Evolutionary conservation across 2,113 vertebrate species (phyloP).

Genomic region (Mormyrus lacerda): DNA sequence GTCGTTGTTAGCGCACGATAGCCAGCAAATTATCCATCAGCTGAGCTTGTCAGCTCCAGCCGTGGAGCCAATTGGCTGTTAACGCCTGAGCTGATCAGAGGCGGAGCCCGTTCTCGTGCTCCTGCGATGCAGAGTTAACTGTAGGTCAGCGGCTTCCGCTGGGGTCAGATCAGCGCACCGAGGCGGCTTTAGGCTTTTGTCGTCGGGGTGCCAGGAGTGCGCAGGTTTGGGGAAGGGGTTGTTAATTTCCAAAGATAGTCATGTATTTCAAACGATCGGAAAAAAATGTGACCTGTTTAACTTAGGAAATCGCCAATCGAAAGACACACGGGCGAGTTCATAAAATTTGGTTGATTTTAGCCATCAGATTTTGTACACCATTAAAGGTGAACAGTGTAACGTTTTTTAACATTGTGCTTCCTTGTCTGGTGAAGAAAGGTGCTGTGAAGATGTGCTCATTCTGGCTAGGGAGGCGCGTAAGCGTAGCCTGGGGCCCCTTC

Average conservation of each 20-base stretch:
- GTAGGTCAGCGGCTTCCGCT: background rate
- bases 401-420: background rate
- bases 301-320: background rate
- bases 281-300: background rate
- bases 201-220: background rate
- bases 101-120: background rate
- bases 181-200: background rate
- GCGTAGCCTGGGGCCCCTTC: conserved; percentile 71
- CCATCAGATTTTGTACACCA: background rate
- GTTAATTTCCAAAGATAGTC: background rate
- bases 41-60: background rate
- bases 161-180: background rate
- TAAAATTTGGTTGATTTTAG: background rate
- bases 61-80: conserved; percentile 1
- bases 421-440: conserved; percentile 46
- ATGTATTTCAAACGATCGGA: background rate
- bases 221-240: background rate
- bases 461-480: conserved; percentile 65
- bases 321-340: background rate
- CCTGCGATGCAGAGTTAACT: background rate
- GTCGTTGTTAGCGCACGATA: background rate
- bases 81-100: conserved; percentile 9
- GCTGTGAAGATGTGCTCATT: conserved; percentile 51
- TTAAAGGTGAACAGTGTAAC: background rate
- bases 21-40: background rate